A percentile compares a stretch with the other conserved stretches of the same genome.
phyloP scores from a whole-genome alignment of 2,113 vertebrate species.

The Mystacornis crossleyi region DNA sequence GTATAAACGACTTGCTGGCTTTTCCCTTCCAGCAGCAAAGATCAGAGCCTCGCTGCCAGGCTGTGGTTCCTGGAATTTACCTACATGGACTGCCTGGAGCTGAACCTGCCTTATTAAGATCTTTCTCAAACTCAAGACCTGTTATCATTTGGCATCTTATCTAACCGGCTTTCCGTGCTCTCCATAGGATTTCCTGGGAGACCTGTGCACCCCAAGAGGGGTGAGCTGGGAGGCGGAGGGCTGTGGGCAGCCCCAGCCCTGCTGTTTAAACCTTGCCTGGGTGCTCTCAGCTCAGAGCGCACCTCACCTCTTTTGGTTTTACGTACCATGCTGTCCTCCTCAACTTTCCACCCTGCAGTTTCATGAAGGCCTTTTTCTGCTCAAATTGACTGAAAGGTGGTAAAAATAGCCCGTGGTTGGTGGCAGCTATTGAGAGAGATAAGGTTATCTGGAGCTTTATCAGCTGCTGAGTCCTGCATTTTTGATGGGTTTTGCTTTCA shows the following conservation, averaged over 20 bases:
- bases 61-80: neutral
- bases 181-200: neutral
- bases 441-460: neutral
- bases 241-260: neutral
- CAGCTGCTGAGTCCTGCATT: neutral
- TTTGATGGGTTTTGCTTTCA: neutral
- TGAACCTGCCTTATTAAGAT: neutral
- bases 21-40: neutral
- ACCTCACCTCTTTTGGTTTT: neutral
- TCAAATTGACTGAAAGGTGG: neutral
- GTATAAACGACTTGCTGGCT: neutral
- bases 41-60: neutral
- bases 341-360: slow-evolving; percentile 14
- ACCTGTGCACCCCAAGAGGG: accelerated
- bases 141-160: neutral
- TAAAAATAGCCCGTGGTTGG: slow-evolving; percentile 11
- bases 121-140: neutral
- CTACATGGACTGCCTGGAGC: accelerated
- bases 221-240: neutral
- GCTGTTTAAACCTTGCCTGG: neutral
- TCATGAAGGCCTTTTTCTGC: slow-evolving; percentile 8
- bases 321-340: neutral
- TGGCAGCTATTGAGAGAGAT: neutral
- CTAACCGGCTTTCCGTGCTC: accelerated
- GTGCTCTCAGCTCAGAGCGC: neutral